Percentiles rank a stretch among this genome's conserved stretches.
Conservation (phyloP, 2,797 vertebrate species). For the Phrynocephalus forsythii region DNA sequence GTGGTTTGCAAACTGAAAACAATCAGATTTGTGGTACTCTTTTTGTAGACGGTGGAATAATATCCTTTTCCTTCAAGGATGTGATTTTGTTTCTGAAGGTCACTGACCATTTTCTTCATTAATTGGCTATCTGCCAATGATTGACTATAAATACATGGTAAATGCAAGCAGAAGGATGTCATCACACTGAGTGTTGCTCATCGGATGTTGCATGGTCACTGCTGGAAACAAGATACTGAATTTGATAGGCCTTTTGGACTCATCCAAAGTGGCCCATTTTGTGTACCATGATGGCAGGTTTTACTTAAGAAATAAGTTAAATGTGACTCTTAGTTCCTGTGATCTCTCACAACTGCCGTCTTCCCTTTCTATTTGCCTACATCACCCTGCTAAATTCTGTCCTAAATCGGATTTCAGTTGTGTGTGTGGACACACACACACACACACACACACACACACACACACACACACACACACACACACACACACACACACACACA, state of each 20-base stretch:
- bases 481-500: too few relatives aligned
- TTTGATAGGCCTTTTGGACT: too few relatives aligned
- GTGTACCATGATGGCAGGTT: not conserved
- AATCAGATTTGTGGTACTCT: not conserved
- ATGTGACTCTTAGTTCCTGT: not conserved
- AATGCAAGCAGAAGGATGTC: not conserved
- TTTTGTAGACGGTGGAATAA: not conserved
- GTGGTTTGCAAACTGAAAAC: not conserved
- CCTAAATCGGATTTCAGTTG: too few relatives aligned
- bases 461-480: too few relatives aligned
- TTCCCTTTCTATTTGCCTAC: not conserved
- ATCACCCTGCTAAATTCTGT: not conserved
- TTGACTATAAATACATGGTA: not conserved
- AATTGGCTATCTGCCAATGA: not conserved
- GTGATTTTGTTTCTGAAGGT: not conserved
- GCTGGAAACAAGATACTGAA: too few relatives aligned
- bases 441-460: too few relatives aligned
- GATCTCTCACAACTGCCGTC: not conserved
- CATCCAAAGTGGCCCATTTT: not conserved
- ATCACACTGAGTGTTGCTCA: too few relatives aligned
- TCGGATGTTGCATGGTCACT: not conserved
- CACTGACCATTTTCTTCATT: not conserved
- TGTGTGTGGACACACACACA: too few relatives aligned
- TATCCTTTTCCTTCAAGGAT: not conserved
- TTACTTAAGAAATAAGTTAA: not conserved